Evolutionary conservation across 2,797 vertebrate genomes (phyloP), one percentile per base, ranked within the genome.

Genomic region (Petrocephalus schoutedeni): DNA sequence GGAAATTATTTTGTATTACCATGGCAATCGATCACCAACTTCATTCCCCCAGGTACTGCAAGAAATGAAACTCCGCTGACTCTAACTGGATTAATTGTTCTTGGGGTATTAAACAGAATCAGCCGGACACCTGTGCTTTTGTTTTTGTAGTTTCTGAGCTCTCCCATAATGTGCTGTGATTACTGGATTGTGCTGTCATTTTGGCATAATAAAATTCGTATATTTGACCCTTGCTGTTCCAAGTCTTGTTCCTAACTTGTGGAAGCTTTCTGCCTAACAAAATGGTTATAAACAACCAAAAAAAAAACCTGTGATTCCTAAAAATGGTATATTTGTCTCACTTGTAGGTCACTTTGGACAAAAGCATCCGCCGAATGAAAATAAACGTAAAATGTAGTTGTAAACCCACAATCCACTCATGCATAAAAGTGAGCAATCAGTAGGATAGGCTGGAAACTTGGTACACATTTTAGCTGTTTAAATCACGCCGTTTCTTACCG

Each of bases 21-120:
- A 49, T 77, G 71, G 71, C 71, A 77, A 77, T 77, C 64, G 64
- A 71, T 77, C 71, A 77, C 36, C 71, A 77, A 28, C 71, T 2
- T 19, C 41, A 49, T 77, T 77, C 71, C 71, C 71, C 5, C 28
- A 71, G 64, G 64, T 71, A 71, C 64, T 71, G 64, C 28, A 36
- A 71, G 64, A 28, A 71, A 71, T 71, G 28, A 71, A 36, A 28
- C 64, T 28, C 28, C 14, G 64, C 32, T 28, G 28, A 71, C 64
- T 23, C 61, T 71, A 3, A 28, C 64, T 36, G 64, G 64, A 71
- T 71, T 36, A 36, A 71, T 71, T 71, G 64, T 28, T 71, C 64
- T 71, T 71, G 64, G 28, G 28, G 32, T 71, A 71, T 71, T 71
- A 71, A 71, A 28, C 14, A 36, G 64, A 28, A 71, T 16, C 64